Base-by-base conservation (phyloP, 2,888 invertebrate genomes). In the Blera fallax region DNA sequence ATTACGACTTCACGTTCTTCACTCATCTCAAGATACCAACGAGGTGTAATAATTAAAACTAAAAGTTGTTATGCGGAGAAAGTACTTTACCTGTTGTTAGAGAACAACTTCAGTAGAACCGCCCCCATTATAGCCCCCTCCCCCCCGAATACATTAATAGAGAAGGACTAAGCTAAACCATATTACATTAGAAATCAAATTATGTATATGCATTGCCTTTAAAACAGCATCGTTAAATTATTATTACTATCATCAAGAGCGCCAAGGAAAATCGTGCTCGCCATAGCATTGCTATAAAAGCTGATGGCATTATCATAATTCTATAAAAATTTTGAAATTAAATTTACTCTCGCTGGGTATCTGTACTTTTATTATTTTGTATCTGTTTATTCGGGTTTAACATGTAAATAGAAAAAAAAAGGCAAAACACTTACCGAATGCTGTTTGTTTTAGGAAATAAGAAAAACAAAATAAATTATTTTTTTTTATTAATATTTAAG, bases 361-460 rank as follows among this genome's bases (percentile, higher is more conserved):
- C n/a, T 18, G 40, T n/a, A n/a, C n/a, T n/a, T n/a, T n/a, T n/a
- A n/a, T n/a, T n/a, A n/a, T n/a, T 6, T 21, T 48, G 14, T 67
- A 43, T 81, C 81, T 64, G 64, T 54, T 56, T 64, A 50, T 64
- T 37, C 52, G 50, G 50, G 50, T 60, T 67, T 74, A 81, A 60
- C 62, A 45, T 54, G 24, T 69, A 29, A 65, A 67, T 72, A 74
- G 32, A 69, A 50, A 50, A 50, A 54, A 70, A 58, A 62, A 77
- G 40, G 62, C 67, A 78, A 67, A 76, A 60, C 76, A 85, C 85
- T 85, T 85, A 85, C 85, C 85, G 85, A 85, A 77, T 67, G 85
- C 85, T 85, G 85, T 85, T 85, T 81, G 60, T 50, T 3, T 80
- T 37, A 29, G 69, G 67, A 40, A 76, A 76, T 54, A 62, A 56